Evolutionary conservation across 2,888 invertebrate species (phyloP).

Genomic region (Drosophila infuscata): DNA sequence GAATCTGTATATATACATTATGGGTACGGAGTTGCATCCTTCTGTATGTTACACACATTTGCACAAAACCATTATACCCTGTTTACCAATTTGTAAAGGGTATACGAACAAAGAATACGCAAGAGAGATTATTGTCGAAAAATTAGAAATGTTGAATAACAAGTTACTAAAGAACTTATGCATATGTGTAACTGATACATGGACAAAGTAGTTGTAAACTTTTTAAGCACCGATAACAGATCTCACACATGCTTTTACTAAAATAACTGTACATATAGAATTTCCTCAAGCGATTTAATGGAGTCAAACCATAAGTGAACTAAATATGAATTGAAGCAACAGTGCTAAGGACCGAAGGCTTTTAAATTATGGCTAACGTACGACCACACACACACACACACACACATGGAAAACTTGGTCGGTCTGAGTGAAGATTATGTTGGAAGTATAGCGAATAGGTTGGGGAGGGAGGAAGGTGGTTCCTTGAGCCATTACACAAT

Average conservation of each 20-base stretch:
- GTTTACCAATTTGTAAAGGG: no score
- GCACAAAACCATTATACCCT: no score
- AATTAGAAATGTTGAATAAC: not conserved
- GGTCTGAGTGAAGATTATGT: constrained; percentile 1
- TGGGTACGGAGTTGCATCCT: no score
- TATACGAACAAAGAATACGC: not conserved
- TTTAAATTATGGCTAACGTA: constrained; percentile 53
- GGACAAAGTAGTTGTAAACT: not conserved
- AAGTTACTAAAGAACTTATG: not conserved
- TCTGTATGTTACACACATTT: no score
- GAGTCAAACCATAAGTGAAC: not conserved
- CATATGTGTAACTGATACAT: not conserved
- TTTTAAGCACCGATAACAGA: not conserved
- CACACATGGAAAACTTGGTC: constrained; percentile 28
- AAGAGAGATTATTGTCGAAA: not conserved
- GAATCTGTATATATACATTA: no score
- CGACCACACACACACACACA: constrained; percentile 8
- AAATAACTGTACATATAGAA: not conserved
- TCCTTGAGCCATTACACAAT: constrained; percentile 70
- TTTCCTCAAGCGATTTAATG: not conserved
- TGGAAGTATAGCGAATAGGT: not conserved
- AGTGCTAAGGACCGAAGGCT: constrained; percentile 21
- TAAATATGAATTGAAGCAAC: constrained; percentile 1
- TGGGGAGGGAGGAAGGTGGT: not conserved
- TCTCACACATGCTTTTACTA: not conserved